These are phyloP conservation scores for Tinea trinotella DNA, from an alignment of 2,888 invertebrate genomes.

Conservation along the genomic window DNA sequence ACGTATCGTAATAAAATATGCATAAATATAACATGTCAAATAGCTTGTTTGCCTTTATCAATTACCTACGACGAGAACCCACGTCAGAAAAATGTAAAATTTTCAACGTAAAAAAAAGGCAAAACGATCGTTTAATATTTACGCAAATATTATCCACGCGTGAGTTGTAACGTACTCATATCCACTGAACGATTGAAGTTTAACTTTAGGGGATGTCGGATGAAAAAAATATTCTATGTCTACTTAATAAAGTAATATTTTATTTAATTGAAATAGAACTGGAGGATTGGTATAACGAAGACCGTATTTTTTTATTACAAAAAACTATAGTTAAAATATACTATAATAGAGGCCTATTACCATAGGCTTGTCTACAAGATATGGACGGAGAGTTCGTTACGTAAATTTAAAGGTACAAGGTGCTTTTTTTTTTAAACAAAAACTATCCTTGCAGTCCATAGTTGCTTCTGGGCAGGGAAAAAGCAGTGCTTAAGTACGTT, in stretches of 20 bases:
- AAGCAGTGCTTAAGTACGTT: no score
- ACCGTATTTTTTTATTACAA: no score
- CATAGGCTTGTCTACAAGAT: no score
- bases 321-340: no score
- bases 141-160: constrained; percentile 25
- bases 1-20: constrained; percentile 61
- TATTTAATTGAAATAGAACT: background rate
- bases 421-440: no score
- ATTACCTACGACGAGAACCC: constrained; percentile 45
- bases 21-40: constrained; percentile 65
- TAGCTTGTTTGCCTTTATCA: constrained; percentile 57
- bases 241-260: no score
- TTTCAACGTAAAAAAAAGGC: constrained; percentile 7
- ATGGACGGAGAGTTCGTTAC: no score
- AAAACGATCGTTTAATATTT: constrained; percentile 44
- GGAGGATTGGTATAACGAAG: background rate
- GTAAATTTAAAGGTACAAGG: no score
- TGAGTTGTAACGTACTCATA: constrained; percentile 7
- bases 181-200: constrained; percentile 1
- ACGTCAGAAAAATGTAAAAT: constrained; percentile 43
- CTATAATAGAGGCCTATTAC: no score
- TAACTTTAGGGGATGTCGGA: background rate
- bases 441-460: no score
- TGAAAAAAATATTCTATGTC: background rate
- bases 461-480: no score